A percentile compares a stretch with the other conserved stretches of the same genome.
Conservation (phyloP, 2,888 invertebrate genomes). For the Drosophila falleni region DNA sequence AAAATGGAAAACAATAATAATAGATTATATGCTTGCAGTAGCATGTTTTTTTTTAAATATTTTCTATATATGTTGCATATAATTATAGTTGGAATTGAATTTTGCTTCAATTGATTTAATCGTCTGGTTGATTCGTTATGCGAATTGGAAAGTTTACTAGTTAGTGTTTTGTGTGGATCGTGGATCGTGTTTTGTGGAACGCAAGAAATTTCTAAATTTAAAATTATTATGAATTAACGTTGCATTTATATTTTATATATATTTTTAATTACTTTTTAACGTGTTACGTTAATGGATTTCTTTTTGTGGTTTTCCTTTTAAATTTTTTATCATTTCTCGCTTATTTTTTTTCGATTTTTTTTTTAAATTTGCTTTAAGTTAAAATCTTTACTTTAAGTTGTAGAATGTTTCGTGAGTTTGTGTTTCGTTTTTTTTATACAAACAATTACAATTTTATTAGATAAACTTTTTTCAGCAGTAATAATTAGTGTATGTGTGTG, state of each 20-base stretch:
- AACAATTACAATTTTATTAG: slow-evolving; percentile 56
- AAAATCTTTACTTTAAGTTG: slow-evolving; percentile 66
- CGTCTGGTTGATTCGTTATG: slow-evolving; percentile 55
- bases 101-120: slow-evolving; percentile 37
- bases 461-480: slow-evolving; percentile 30
- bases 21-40: slow-evolving; percentile 52
- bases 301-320: slow-evolving; percentile 5
- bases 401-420: slow-evolving; percentile 64
- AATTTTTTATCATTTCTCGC: slow-evolving; percentile 15
- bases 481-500: slow-evolving; percentile 29
- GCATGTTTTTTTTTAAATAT: slow-evolving; percentile 49
- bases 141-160: slow-evolving; percentile 64
- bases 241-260: slow-evolving; percentile 56
- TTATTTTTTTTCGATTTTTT: slow-evolving; percentile 22
- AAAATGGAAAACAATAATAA: slow-evolving; percentile 10
- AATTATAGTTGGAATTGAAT: slow-evolving; percentile 48
- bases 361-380: slow-evolving; percentile 58
- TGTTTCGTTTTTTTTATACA: slow-evolving; percentile 50
- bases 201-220: slow-evolving; percentile 58
- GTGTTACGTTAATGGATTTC: slow-evolving; percentile 55
- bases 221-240: slow-evolving; percentile 60
- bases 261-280: slow-evolving; percentile 52
- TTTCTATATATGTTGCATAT: slow-evolving; percentile 53
- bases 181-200: slow-evolving; percentile 56
- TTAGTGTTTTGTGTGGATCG: slow-evolving; percentile 24